Percentiles rank a stretch among this genome's conserved stretches.
Conservation (phyloP, 2,888 invertebrate species). For the Hedya salicella region DNA sequence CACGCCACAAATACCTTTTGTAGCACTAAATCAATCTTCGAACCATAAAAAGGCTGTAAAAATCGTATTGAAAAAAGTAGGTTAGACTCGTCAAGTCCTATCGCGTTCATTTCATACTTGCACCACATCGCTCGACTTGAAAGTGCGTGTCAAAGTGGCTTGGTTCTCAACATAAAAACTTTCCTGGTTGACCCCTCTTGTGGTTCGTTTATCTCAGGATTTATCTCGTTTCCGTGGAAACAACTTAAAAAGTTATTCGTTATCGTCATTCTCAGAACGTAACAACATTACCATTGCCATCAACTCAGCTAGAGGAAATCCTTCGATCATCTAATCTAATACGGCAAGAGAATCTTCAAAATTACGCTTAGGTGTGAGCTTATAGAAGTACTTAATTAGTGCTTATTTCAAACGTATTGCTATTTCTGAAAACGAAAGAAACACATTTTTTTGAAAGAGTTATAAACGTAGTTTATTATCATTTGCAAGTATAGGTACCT, state of each 20-base stretch:
- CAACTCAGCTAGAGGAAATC: conserved; percentile 10
- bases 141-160: conserved; percentile 32
- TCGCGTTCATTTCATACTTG: conserved; percentile 20
- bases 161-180: conserved; percentile 57
- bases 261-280: conserved; percentile 71
- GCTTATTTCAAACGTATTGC: no score
- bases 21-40: conserved; percentile 65
- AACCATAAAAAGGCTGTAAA: conserved; percentile 64
- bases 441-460: neutral
- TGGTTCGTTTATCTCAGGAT: conserved; percentile 68
- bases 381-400: no score
- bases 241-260: conserved; percentile 63
- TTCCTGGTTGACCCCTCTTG: conserved; percentile 61
- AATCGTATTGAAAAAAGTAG: conserved; percentile 62
- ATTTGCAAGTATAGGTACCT: neutral
- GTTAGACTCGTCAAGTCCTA: conserved; percentile 36
- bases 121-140: conserved; percentile 14
- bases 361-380: neutral
- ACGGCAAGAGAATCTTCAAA: neutral
- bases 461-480: neutral
- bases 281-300: conserved; percentile 48
- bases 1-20: conserved; percentile 66
- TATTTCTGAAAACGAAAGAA: no score
- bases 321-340: conserved; percentile 3
- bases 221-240: conserved; percentile 79